Evolutionary conservation across 1,140 invertebrate species (phyloP).

Genomic region (Coelopa frigida): DNA sequence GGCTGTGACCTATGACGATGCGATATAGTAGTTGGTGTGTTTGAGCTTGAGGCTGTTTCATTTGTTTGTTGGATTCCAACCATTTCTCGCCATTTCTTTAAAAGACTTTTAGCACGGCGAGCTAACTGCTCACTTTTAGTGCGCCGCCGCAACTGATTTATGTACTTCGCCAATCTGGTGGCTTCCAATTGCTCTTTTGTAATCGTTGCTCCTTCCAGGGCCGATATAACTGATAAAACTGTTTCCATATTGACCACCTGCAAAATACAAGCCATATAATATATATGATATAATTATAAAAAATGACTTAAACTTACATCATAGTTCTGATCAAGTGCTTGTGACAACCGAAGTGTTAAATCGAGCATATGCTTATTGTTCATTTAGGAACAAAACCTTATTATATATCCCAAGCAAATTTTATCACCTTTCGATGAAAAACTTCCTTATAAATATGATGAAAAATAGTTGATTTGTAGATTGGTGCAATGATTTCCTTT

Average conservation of each 20-base stretch:
- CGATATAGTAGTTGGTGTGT: no score
- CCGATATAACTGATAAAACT: conserved; percentile 84
- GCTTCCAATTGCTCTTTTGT: conserved; percentile 90
- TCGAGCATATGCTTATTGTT: conserved; percentile 46
- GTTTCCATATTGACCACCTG: conserved; percentile 91
- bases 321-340: conserved; percentile 60
- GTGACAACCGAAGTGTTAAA: conserved; percentile 57
- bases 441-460: no score
- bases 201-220: conserved; percentile 85
- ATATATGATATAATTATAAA: conserved; percentile 1
- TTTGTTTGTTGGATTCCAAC: conserved; percentile 43
- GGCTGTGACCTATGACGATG: no score
- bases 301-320: no score
- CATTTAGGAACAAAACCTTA: conserved; percentile 30
- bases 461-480: no score
- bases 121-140: conserved; percentile 72
- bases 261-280: conserved; percentile 20
- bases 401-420: not conserved
- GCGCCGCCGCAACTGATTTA: conserved; percentile 83
- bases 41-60: not conserved
- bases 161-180: conserved; percentile 86
- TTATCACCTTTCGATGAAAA: not conserved
- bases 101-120: conserved; percentile 79
- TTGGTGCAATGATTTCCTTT: no score
- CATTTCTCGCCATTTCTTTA: conserved; percentile 84